Evolutionary conservation across 2,797 vertebrate species (phyloP).

Genomic region (Gorsachius magnificus): DNA sequence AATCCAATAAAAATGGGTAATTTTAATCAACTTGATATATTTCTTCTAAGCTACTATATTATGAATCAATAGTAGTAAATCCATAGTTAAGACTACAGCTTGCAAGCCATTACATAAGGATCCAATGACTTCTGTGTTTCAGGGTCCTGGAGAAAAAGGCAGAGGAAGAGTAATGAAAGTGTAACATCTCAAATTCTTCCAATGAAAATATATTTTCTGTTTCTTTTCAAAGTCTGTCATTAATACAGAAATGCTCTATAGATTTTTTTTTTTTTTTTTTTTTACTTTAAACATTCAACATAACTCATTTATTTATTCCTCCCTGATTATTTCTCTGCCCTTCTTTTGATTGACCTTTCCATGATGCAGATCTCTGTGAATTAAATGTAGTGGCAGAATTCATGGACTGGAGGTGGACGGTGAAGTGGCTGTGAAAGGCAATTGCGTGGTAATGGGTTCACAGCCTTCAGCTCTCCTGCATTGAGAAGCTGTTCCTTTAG

Average conservation of each 20-base stretch:
- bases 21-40: slow-evolving; percentile 48
- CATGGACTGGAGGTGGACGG: neutral
- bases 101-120: neutral
- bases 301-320: neutral
- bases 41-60: neutral
- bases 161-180: neutral
- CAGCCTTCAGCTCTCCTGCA: neutral
- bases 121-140: neutral
- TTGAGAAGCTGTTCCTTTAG: neutral
- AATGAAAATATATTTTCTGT: neutral
- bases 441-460: neutral
- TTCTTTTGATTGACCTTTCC: neutral
- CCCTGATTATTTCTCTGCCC: neutral
- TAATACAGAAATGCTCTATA: neutral
- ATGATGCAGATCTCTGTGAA: neutral
- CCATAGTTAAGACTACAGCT: neutral
- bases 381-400: neutral
- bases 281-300: accelerated
- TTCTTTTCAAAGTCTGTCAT: neutral
- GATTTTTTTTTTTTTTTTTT: neutral
- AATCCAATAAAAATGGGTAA: slow-evolving; percentile 25
- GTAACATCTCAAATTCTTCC: neutral
- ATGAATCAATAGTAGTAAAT: slow-evolving; percentile 27
- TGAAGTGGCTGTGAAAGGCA: neutral
- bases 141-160: neutral